Conservation (phyloP, 1,140 invertebrate species). For the Drosophila asahinai region DNA sequence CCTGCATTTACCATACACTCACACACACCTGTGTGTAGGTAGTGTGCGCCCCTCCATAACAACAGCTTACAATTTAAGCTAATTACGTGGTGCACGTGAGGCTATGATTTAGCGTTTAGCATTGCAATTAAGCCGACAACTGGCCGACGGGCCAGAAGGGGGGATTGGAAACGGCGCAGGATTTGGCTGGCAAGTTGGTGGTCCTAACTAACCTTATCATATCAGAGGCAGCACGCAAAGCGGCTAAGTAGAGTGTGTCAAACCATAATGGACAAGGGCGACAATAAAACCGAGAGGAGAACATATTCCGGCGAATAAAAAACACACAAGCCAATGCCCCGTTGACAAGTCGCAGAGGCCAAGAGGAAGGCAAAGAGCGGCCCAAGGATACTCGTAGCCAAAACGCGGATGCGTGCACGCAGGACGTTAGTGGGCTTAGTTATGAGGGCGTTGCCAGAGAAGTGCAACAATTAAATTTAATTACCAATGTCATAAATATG, state of each 20-base stretch:
- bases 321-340: constrained; percentile 35
- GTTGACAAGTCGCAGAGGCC: constrained; percentile 31
- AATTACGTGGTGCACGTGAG: constrained; percentile 80
- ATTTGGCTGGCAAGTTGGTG: background rate
- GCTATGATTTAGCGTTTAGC: constrained; percentile 81
- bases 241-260: constrained; percentile 49
- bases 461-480: constrained; percentile 84
- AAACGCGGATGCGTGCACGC: constrained; percentile 24
- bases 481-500: constrained; percentile 83
- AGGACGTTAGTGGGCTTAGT: constrained; percentile 51
- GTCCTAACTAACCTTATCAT: constrained; percentile 64
- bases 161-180: background rate
- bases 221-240: constrained; percentile 71
- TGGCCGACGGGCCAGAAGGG: constrained; percentile 3
- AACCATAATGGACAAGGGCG: constrained; percentile 67
- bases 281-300: constrained; percentile 53
- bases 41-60: constrained; percentile 49
- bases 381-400: constrained; percentile 13
- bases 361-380: constrained; percentile 4
- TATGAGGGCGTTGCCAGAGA: constrained; percentile 59
- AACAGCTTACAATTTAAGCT: constrained; percentile 79
- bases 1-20: constrained; percentile 2
- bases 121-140: constrained; percentile 70
- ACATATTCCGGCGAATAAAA: constrained; percentile 31
- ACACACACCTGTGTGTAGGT: constrained; percentile 20